Conservation (phyloP, 1,140 invertebrate species). For the Habropoda laboriosa region DNA sequence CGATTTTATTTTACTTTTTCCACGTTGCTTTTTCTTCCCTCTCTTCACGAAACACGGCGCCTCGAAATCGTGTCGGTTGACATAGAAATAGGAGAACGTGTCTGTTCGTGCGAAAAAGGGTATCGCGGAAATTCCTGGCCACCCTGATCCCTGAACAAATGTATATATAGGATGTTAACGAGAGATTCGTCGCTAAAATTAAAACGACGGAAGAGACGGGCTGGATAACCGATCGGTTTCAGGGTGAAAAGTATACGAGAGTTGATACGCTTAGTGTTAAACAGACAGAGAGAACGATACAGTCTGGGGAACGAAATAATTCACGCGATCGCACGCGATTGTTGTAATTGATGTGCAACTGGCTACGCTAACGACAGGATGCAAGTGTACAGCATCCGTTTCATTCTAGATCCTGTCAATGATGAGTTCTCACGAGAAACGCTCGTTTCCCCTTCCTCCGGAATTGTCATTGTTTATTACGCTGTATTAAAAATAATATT, state of each 20-base stretch:
- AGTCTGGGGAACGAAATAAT: constrained; percentile 55
- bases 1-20: constrained; percentile 7
- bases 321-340: constrained; percentile 41
- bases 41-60: background rate
- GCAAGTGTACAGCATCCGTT: constrained; percentile 52
- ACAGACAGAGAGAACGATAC: constrained; percentile 7
- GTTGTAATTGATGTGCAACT: constrained; percentile 46
- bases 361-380: constrained; percentile 50
- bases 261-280: background rate
- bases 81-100: background rate
- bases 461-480: background rate
- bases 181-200: constrained; percentile 14
- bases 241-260: background rate
- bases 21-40: background rate
- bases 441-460: background rate
- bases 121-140: constrained; percentile 4
- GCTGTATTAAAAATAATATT: too few relatives aligned
- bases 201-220: background rate
- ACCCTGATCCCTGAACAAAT: background rate
- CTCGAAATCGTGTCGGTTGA: background rate
- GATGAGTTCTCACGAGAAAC: constrained; percentile 48
- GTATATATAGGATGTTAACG: constrained; percentile 10
- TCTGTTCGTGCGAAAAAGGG: background rate
- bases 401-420: constrained; percentile 44
- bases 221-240: background rate